Conservation (phyloP, 2,113 vertebrate genomes). For the Barnardius zonarius region DNA sequence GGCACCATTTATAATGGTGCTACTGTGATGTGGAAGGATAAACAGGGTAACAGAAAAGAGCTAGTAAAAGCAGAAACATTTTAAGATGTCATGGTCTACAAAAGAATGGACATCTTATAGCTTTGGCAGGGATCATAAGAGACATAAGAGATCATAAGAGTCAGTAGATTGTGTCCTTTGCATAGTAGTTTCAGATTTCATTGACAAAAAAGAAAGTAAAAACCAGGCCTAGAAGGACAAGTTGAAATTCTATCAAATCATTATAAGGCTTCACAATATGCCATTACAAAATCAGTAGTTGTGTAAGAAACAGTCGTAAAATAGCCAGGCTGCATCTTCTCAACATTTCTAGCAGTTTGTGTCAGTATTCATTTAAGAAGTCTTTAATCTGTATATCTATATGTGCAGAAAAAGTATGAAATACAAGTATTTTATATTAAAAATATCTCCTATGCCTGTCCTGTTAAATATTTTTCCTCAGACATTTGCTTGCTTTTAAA, state of each 20-base stretch:
- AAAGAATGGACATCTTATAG: not conserved
- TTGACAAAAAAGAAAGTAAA: not conserved
- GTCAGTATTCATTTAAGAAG: not conserved
- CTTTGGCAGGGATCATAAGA: not conserved
- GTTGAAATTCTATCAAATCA: not conserved
- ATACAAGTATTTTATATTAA: not conserved
- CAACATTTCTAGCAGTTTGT: not conserved
- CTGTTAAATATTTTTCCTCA: not conserved
- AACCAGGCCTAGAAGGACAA: not conserved
- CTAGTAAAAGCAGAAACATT: not conserved
- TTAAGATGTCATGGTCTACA: not conserved
- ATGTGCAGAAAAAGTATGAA: not conserved
- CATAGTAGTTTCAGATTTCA: not conserved
- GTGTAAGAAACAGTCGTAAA: slow-evolving; percentile 18
- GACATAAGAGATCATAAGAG: not conserved
- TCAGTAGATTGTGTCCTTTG: not conserved
- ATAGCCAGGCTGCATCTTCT: not conserved
- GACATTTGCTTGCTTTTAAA: not conserved
- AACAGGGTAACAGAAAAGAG: not conserved
- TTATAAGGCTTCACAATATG: not conserved
- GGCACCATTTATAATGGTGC: not conserved
- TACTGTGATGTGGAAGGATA: not conserved
- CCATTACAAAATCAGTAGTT: slow-evolving; percentile 7
- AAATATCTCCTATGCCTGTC: not conserved
- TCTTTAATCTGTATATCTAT: not conserved